phyloP scores from a whole-genome alignment of 2,888 invertebrate genomes.

The Rugalucina vietnamica region DNA sequence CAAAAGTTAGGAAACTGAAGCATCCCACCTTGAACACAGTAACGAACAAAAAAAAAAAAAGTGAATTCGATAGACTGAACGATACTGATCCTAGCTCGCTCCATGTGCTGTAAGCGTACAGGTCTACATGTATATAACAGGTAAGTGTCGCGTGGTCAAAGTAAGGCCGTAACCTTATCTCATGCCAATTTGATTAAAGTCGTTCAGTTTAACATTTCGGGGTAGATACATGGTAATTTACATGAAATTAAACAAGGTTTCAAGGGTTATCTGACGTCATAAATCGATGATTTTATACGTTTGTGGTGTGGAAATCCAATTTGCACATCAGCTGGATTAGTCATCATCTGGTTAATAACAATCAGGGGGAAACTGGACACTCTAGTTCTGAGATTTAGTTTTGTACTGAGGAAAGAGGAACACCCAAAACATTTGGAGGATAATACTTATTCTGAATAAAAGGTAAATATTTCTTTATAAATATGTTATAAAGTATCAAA shows the following conservation, averaged over 20 bases:
- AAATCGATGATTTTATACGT: neutral
- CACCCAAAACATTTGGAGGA: neutral
- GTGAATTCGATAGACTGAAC: too few species aligned
- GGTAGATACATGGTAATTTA: conserved; percentile 4
- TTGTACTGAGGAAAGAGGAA: neutral
- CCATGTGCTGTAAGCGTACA: too few species aligned
- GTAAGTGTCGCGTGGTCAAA: neutral
- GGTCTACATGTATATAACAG: too few species aligned
- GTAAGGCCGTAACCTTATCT: neutral
- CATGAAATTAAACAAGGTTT: conserved; percentile 12
- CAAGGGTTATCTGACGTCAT: neutral
- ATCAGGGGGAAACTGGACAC: neutral
- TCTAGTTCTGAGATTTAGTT: neutral
- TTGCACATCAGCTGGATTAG: neutral
- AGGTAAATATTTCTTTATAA: too few species aligned
- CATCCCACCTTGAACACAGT: too few species aligned
- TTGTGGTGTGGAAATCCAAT: conserved; percentile 15
- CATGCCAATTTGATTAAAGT: neutral
- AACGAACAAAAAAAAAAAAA: too few species aligned
- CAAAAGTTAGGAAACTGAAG: too few species aligned
- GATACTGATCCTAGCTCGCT: too few species aligned
- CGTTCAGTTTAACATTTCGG: neutral
- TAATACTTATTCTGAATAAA: neutral
- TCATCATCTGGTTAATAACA: neutral
- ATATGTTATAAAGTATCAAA: too few species aligned